Evolutionary conservation across 1,140 invertebrate species (phyloP), one percentile per base, ranked within the genome.

Genomic region (Drosophila nebulosa): DNA sequence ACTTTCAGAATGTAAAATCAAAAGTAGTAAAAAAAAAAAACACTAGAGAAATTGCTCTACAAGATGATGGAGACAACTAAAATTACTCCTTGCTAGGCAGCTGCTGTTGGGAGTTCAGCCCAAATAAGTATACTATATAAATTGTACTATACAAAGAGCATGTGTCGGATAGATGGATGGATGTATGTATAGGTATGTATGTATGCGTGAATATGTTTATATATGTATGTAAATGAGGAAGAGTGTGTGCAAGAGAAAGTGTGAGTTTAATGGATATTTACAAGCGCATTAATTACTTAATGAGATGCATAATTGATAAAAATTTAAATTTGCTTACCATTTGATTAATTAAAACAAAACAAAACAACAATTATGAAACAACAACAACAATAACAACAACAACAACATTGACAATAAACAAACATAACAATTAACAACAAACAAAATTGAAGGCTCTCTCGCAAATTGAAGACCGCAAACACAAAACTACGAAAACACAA

Each of bases 261-360:
- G 74, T 57, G 64, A 52, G 18, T 69, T 46, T 69, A 68, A 56
- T 69, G 65, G 63, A 58, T 88, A 81, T 86, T 51, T 86, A 86
- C 81, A 86, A 81, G 78, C 81, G 78, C 70, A 66, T 78, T 66
- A 72, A 88, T 78, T 73, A 81, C 84, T 85, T 86, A 85, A 80
- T 80, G 79, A 66, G 46, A 69, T 66, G 60, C 36, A 53, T 59
- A 58, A 35, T 52, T 56, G 35, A 83, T 76, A 81, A 69, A 78
- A 81, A 69, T 65, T 60, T 70, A 90, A 79, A 81, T 90, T 80
- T 90, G 86, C 86, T 90, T 90, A 90, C 86, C 86, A 86, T 89
- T 83, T 76, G 57, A 69, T 89, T 89, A 83, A 77, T 69, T 83
- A 68, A 2, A 86, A 88, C 83, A 86, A 88, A 85, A 85, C 78